phyloP scores from a whole-genome alignment of 1,140 invertebrate genomes.

The Diploscapter pachys region DNA sequence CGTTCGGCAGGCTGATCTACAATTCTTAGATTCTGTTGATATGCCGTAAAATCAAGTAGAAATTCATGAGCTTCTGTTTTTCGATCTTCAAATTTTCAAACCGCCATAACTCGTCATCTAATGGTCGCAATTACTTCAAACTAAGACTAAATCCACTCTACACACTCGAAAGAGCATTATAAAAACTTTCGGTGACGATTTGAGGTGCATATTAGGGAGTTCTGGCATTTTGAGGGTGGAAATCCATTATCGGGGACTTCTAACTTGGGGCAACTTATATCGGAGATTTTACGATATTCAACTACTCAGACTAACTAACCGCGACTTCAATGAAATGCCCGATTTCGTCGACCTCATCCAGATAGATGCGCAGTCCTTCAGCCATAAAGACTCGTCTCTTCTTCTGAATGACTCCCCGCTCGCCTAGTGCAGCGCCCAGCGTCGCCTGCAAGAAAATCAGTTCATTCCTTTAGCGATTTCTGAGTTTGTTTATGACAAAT shows the following conservation, averaged over 20 bases:
- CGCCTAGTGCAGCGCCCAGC: constrained; percentile 22
- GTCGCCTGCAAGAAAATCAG: constrained; percentile 22
- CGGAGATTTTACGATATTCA: not conserved
- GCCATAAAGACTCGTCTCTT: constrained; percentile 27
- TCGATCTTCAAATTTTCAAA: not conserved
- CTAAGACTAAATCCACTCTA: not conserved
- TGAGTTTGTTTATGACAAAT: too few species aligned
- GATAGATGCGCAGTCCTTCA: constrained; percentile 29
- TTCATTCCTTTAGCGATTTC: too few species aligned
- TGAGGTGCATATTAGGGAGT: too few species aligned
- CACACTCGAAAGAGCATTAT: not conserved
- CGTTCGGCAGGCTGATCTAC: constrained; percentile 5
- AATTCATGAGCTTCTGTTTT: not conserved
- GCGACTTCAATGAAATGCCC: constrained; percentile 34
- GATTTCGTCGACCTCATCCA: constrained; percentile 35
- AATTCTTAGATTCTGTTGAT: not conserved
- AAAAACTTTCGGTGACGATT: too few species aligned
- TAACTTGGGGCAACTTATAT: not conserved
- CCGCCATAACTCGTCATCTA: not conserved
- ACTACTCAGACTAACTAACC: constrained; percentile 17
- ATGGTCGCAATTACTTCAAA: not conserved
- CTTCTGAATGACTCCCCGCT: constrained; percentile 26
- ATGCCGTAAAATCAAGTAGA: not conserved
- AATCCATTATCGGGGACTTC: not conserved
- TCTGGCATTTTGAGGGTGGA: not conserved